phyloP scores from a whole-genome alignment of 2,797 vertebrate species.

The Argyrosomus regius region DNA sequence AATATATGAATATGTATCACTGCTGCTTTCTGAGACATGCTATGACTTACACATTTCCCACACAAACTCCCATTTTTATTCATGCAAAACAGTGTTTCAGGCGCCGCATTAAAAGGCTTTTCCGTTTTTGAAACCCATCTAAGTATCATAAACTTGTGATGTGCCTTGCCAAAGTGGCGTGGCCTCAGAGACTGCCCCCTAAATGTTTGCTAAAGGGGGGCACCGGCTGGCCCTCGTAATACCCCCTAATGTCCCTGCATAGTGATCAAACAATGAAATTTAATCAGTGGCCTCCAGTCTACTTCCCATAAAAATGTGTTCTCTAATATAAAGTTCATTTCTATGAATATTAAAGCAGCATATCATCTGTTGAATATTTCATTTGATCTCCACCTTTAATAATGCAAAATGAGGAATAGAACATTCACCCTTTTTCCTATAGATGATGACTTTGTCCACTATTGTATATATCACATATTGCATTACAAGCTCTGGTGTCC shows the following conservation, averaged over 20 bases:
- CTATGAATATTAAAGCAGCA: conserved; percentile 88
- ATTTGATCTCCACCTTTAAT: conserved; percentile 87
- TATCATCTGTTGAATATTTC: conserved; percentile 88
- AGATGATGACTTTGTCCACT: conserved; percentile 73
- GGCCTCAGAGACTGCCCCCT: conserved; percentile 54
- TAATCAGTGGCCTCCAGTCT: conserved; percentile 85
- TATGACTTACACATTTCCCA: conserved; percentile 56
- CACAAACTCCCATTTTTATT: conserved; percentile 37
- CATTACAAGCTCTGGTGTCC: conserved; percentile 62
- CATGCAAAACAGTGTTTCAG: conserved; percentile 44
- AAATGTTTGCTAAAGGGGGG: conserved; percentile 78
- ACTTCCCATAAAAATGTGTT: conserved; percentile 85
- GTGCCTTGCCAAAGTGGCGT: conserved; percentile 40
- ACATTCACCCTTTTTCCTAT: conserved; percentile 77
- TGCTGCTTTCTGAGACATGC: conserved; percentile 57
- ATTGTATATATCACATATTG: conserved; percentile 68
- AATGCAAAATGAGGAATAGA: conserved; percentile 85
- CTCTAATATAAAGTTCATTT: conserved; percentile 89
- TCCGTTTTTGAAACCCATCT: conserved; percentile 40
- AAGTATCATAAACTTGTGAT: conserved; percentile 55
- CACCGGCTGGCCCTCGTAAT: conserved; percentile 62
- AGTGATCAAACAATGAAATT: conserved; percentile 88
- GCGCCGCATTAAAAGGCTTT: conserved; percentile 28
- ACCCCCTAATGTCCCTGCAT: conserved; percentile 78
- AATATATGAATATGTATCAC: conserved; percentile 81